Conservation (phyloP, 2,888 invertebrate genomes). For the Geophilus truncorum region DNA sequence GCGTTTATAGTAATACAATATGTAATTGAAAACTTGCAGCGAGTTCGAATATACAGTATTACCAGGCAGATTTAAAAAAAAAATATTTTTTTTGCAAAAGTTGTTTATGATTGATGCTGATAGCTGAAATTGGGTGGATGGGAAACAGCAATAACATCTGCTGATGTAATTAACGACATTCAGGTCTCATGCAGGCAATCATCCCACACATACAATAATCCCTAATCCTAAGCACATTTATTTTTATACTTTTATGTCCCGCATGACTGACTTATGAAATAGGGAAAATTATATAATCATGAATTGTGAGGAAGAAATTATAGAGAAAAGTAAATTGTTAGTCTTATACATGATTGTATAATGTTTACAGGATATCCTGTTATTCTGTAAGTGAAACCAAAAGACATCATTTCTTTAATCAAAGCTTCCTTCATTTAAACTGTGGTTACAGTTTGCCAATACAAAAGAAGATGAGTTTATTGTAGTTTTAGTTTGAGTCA, state of each 20-base stretch:
- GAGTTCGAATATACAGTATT: no score
- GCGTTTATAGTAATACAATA: no score
- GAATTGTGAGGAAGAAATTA: no score
- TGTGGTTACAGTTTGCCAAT: neutral
- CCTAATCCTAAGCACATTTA: neutral
- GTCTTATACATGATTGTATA: neutral
- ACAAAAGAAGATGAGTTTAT: neutral
- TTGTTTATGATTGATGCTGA: neutral
- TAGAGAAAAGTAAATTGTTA: no score
- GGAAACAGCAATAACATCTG: neutral
- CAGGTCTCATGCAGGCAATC: neutral
- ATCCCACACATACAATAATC: neutral
- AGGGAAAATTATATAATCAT: no score
- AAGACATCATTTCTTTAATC: neutral
- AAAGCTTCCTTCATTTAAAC: neutral
- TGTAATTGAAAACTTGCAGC: no score
- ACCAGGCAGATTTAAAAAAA: no score
- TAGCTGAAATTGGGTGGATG: neutral
- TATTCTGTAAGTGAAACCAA: neutral
- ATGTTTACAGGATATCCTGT: neutral
- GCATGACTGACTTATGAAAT: no score
- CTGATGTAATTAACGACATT: neutral
- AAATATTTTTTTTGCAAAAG: no score
- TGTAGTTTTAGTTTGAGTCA: no score
- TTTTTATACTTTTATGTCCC: neutral